Conservation (phyloP, 2,888 invertebrate species). For the Eueremaeus valkanovi region DNA sequence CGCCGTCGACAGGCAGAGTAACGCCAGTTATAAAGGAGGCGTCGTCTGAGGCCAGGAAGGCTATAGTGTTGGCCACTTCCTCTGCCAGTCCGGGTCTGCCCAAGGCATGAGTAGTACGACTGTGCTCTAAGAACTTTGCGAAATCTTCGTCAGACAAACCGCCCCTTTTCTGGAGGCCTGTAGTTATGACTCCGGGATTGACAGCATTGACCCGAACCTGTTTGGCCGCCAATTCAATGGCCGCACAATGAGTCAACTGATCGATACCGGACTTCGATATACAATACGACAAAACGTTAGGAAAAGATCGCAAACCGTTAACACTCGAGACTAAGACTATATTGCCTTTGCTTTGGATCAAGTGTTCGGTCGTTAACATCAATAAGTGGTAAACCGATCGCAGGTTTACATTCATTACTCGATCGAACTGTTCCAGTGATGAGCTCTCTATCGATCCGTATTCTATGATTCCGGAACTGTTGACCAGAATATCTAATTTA, state of each 20-base stretch:
- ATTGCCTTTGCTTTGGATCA: slow-evolving; percentile 61
- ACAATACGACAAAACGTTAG: slow-evolving; percentile 78
- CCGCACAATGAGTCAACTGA: slow-evolving; percentile 87
- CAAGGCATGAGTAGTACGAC: not conserved
- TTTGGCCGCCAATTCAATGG: slow-evolving; percentile 61
- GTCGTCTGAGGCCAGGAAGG: slow-evolving; percentile 27
- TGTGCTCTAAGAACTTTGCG: slow-evolving; percentile 58
- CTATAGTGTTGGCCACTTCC: slow-evolving; percentile 33
- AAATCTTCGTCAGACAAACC: slow-evolving; percentile 80
- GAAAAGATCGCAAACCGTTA: slow-evolving; percentile 78
- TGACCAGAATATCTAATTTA: slow-evolving; percentile 61
- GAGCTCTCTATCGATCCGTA: slow-evolving; percentile 79
- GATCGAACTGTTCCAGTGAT: slow-evolving; percentile 78
- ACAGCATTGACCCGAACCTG: slow-evolving; percentile 56
- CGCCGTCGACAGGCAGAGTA: slow-evolving; percentile 27
- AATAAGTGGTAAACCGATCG: slow-evolving; percentile 62
- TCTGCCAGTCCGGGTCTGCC: slow-evolving; percentile 25
- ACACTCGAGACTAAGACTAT: slow-evolving; percentile 95
- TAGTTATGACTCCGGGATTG: slow-evolving; percentile 81
- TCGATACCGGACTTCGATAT: slow-evolving; percentile 87
- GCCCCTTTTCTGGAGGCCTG: slow-evolving; percentile 78
- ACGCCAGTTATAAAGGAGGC: slow-evolving; percentile 33
- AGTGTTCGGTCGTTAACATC: slow-evolving; percentile 78
- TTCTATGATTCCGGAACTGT: slow-evolving; percentile 60
- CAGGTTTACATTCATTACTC: slow-evolving; percentile 82